Base-by-base conservation (phyloP, 1,140 invertebrate species). In the Spodoptera frugiperda region DNA sequence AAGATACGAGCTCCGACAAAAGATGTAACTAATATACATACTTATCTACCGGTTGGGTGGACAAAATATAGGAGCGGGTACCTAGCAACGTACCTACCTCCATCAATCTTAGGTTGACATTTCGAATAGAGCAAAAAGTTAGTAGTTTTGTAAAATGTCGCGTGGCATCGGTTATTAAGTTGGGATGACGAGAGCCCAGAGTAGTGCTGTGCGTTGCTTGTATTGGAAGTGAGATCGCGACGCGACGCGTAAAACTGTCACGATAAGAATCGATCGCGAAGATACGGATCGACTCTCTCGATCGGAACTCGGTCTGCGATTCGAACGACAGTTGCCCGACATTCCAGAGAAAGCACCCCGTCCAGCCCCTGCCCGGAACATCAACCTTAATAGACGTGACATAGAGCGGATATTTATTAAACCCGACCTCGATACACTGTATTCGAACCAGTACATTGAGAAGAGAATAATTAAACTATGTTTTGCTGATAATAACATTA, bases 231-330 rank as follows among this genome's bases (percentile, higher is more conserved):
- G 85, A 87, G 87, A 89, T 86, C 80, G 88, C 84, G 82, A 89
- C 79, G 79, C 85, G 85, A 85, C 87, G 88, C 90, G 90, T 93
- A 93, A 93, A 91, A 91, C 90, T 93, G 91, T 89, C 91, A 79
- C 75, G 91, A 93, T 93, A 90, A 87, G 80, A 80, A 93, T 93
- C 90, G 77, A 89, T 89, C 84, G 83, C 70, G 25, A 67, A 85
- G 91, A 91, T 91, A 89, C 79, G 80, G 78, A 92, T 93, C 89
- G 78, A 78, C 46, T 78, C 70, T 80, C 83, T 84, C 83, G 81
- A 86, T 84, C 80, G 84, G 81, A 79, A 57, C 76, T 82, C 76
- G 55, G 65, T 65, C 79, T 61, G 53, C 77, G 79, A 80, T 77
- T 77, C 76, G 61, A 72, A 79, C 81, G 88, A 87, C 86, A 88